Evolutionary conservation across 2,888 invertebrate genomes (phyloP), one percentile per base, ranked within the genome.

Genomic region (Rotaria magnacalcarata): DNA sequence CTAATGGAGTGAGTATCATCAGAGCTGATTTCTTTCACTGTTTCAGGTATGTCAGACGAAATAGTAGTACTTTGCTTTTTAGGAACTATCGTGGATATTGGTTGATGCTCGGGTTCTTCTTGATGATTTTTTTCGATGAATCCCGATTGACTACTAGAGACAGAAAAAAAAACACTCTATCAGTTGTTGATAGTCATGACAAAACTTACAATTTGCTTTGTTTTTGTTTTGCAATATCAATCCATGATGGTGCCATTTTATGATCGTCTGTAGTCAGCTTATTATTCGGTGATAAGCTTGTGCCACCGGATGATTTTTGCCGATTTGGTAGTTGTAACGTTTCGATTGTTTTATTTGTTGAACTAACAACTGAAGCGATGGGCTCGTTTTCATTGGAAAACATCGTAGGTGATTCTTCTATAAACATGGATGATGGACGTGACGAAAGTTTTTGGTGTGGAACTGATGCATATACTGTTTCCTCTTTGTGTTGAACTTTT

Each of bases 171-270:
- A 60, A 52, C 3, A 52, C 2, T 2, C 2, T 34, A 34, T 34
- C 34, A 34, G 34, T 34, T 34, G 34, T 34, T 34, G 34, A 34
- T 34, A 34, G 34, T 34, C 34, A 34, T 34, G 5, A 54, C 6
- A 67, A 67, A n/a, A 19, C 74, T 74, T 41, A 75, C 75, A 43
- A 75, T 75, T 75, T 75, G 11, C 14, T 75, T 75, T 75, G 75
- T 43, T 75, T 75, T 75, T 75, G 75, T 75, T 75, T 75, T 6
- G 75, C 75, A 24, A 75, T 75, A 43, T 75, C 75, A 21, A 75
- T 43, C 75, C 75, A 75, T 10, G 75, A 75, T 41, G 41, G 21
- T 47, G 43, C 19, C 43, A 43, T 0, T 34, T 43, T 41, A 43
- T 14, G 6, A 43, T 19, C 75, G 21, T n/a, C 27, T 4, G 34